Percentiles rank a stretch among this genome's conserved stretches.
phyloP scores from a whole-genome alignment of 2,888 invertebrate species.

The Pollenia amentaria region DNA sequence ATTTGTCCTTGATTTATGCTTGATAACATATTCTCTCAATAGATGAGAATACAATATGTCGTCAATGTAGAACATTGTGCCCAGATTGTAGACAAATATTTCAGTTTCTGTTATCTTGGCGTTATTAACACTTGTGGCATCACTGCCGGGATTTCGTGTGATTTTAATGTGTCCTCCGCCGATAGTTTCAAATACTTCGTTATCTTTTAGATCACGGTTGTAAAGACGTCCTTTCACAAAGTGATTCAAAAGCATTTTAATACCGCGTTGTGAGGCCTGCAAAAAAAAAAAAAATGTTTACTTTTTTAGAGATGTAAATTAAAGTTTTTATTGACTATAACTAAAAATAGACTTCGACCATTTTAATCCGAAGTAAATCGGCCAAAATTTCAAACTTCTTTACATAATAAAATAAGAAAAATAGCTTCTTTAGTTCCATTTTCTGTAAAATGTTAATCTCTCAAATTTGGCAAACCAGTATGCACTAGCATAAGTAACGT shows the following conservation, averaged over 20 bases:
- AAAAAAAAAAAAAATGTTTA: slow-evolving; percentile 75
- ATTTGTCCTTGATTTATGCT: slow-evolving; percentile 79
- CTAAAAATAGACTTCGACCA: too few species aligned
- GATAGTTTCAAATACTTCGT: slow-evolving; percentile 86
- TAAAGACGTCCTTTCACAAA: slow-evolving; percentile 87
- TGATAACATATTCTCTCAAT: slow-evolving; percentile 81
- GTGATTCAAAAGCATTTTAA: slow-evolving; percentile 87
- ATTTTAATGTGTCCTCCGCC: slow-evolving; percentile 86
- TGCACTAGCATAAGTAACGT: too few species aligned
- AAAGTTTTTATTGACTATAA: too few species aligned
- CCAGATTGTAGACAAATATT: slow-evolving; percentile 88
- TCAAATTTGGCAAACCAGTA: too few species aligned
- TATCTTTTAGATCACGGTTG: slow-evolving; percentile 86
- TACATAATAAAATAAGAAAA: too few species aligned
- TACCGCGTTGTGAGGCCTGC: slow-evolving; percentile 86
- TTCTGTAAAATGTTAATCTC: too few species aligned
- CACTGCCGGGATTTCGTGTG: slow-evolving; percentile 84
- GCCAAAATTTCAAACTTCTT: too few species aligned
- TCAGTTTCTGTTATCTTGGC: slow-evolving; percentile 87
- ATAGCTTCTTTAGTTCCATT: too few species aligned
- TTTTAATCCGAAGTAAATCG: too few species aligned
- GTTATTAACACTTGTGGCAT: slow-evolving; percentile 86
- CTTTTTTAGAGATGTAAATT: not conserved
- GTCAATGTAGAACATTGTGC: slow-evolving; percentile 88
- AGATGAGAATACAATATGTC: slow-evolving; percentile 86